Conservation (phyloP, 2,888 invertebrate genomes). For the Drosophila macrospina region DNA sequence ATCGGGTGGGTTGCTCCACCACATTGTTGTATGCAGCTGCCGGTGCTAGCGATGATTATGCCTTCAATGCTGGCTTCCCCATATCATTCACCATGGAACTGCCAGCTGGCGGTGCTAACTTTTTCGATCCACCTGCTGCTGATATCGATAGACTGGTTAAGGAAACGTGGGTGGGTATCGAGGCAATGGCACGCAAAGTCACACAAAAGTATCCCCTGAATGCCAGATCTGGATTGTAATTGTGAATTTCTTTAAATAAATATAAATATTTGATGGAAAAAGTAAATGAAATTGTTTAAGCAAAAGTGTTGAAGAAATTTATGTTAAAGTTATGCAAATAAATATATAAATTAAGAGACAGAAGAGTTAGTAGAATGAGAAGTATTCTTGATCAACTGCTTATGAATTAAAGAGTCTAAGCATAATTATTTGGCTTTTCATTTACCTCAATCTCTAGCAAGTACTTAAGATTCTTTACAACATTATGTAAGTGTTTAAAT, state of each 20-base stretch:
- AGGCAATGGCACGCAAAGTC: constrained; percentile 77
- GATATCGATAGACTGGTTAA: constrained; percentile 87
- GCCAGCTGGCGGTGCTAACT: constrained; percentile 86
- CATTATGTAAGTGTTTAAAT: too few relatives aligned
- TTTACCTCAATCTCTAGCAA: too few relatives aligned
- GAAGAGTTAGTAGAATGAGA: too few relatives aligned
- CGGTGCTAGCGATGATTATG: constrained; percentile 89
- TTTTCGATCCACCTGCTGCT: constrained; percentile 87
- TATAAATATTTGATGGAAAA: not conserved
- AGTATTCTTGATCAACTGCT: too few relatives aligned
- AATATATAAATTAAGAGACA: too few relatives aligned
- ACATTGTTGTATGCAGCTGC: constrained; percentile 85
- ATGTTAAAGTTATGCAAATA: not conserved
- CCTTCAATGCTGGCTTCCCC: constrained; percentile 84
- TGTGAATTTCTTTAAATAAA: not conserved
- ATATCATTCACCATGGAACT: constrained; percentile 87
- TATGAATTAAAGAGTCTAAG: too few relatives aligned
- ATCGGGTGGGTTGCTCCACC: constrained; percentile 81
- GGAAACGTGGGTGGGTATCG: constrained; percentile 87
- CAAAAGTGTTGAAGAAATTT: not conserved
- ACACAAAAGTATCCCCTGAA: constrained; percentile 62
- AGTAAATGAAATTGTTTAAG: not conserved
- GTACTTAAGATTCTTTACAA: too few relatives aligned
- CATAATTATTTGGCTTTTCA: too few relatives aligned
- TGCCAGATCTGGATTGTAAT: not conserved